A percentile compares a stretch with the other conserved stretches of the same genome.
Conservation (phyloP, 1,140 invertebrate species). For the Trachelipus rathkii region DNA sequence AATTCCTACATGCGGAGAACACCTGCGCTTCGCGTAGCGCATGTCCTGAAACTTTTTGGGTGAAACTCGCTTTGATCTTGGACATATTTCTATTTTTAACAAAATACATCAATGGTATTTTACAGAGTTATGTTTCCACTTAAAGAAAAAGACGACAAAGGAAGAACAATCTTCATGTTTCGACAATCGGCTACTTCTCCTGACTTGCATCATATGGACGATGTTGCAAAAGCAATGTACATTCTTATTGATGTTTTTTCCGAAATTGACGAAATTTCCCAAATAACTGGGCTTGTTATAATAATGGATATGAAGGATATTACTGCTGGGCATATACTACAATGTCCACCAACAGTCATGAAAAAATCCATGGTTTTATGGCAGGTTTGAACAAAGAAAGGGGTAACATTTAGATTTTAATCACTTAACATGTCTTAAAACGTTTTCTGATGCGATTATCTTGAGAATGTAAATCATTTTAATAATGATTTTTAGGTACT, state of each 20-base stretch:
- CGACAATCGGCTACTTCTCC: constrained; percentile 46
- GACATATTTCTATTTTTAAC: too few species aligned
- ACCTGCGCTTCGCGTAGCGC: too few species aligned
- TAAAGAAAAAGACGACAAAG: constrained; percentile 32
- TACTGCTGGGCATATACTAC: constrained; percentile 48
- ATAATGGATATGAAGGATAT: constrained; percentile 49
- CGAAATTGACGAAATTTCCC: constrained; percentile 47
- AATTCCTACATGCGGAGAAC: too few species aligned
- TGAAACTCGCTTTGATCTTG: too few species aligned
- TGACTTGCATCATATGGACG: constrained; percentile 47
- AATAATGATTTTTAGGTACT: too few species aligned
- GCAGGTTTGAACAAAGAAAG: constrained; percentile 20
- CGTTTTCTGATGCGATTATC: too few species aligned
- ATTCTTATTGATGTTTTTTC: constrained; percentile 42
- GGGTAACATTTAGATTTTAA: too few species aligned
- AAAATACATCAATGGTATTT: neutral
- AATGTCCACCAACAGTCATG: constrained; percentile 49
- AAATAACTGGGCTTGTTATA: constrained; percentile 49
- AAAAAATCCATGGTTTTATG: constrained; percentile 49
- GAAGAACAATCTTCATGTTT: constrained; percentile 48
- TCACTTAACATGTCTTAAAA: too few species aligned
- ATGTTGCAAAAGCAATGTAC: constrained; percentile 41
- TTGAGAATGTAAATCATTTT: too few species aligned
- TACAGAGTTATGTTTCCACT: constrained; percentile 37
- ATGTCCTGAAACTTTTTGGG: too few species aligned